phyloP scores from a whole-genome alignment of 2,113 vertebrate genomes.

The Melanerpes formicivorus region DNA sequence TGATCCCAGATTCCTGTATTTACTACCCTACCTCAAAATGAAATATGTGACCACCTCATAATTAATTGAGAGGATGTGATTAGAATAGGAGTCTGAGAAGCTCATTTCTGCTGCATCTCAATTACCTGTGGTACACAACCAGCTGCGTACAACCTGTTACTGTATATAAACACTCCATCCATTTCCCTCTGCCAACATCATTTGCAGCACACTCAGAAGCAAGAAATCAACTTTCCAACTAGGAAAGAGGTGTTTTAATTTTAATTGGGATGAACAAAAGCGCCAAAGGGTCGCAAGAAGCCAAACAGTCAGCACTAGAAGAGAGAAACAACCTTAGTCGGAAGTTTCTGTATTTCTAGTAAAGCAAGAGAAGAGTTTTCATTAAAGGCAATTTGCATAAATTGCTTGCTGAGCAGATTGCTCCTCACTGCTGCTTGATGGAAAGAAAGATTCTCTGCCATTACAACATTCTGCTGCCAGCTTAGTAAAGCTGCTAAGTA shows the following conservation, averaged over 20 bases:
- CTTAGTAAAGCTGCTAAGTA: neutral
- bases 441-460: neutral
- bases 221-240: neutral
- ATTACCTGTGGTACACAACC: slow-evolving; percentile 8
- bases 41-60: slow-evolving; percentile 9
- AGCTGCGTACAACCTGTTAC: slow-evolving; percentile 19
- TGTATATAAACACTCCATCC: slow-evolving; percentile 1
- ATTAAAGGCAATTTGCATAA: slow-evolving; percentile 32
- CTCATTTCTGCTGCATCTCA: neutral
- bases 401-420: neutral
- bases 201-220: neutral
- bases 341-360: neutral
- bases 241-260: neutral
- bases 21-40: neutral
- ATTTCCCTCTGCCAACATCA: slow-evolving; percentile 22
- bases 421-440: neutral
- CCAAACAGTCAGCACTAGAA: neutral
- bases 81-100: slow-evolving; percentile 7
- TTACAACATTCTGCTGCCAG: neutral
- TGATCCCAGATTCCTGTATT: neutral
- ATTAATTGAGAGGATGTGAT: slow-evolving; percentile 20
- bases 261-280: slow-evolving; percentile 2
- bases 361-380: slow-evolving; percentile 11
- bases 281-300: neutral
- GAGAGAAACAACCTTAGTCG: neutral